A percentile compares a stretch with the other conserved stretches of the same genome.
phyloP scores from a whole-genome alignment of 1,140 invertebrate species.

The Notospermus geniculatus region DNA sequence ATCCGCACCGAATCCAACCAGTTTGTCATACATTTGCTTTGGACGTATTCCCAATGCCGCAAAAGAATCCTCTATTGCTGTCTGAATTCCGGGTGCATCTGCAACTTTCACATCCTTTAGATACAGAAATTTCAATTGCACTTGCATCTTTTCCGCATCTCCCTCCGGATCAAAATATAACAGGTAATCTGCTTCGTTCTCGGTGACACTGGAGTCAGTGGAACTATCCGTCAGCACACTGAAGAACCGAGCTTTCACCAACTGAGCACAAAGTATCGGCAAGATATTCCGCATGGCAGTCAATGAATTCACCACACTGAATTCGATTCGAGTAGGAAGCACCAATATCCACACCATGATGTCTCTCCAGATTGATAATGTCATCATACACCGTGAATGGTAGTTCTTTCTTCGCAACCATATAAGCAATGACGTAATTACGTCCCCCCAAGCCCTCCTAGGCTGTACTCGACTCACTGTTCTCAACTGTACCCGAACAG shows the following conservation, averaged over 20 bases:
- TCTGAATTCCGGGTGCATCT: neutral
- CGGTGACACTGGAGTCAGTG: neutral
- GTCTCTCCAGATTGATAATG: neutral
- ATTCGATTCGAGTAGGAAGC: neutral
- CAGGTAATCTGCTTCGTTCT: neutral
- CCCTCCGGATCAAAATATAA: neutral
- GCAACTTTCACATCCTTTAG: neutral
- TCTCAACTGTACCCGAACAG: no score
- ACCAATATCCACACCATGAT: slow-evolving; percentile 7
- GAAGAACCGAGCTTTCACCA: neutral
- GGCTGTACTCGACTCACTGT: no score
- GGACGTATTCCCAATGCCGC: neutral
- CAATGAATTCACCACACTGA: neutral
- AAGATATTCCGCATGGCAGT: slow-evolving; percentile 7
- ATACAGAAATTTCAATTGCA: neutral
- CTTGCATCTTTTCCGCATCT: neutral
- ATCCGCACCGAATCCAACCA: slow-evolving; percentile 4
- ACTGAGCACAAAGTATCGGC: neutral
- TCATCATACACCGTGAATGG: slow-evolving; percentile 6
- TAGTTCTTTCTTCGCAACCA: slow-evolving; percentile 7
- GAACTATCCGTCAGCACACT: neutral
- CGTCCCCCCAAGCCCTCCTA: no score
- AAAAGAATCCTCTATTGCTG: neutral
- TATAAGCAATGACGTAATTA: neutral
- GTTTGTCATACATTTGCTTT: neutral